Evolutionary conservation across 2,113 vertebrate genomes (phyloP).

Genomic region (Zosterops japonicus): DNA sequence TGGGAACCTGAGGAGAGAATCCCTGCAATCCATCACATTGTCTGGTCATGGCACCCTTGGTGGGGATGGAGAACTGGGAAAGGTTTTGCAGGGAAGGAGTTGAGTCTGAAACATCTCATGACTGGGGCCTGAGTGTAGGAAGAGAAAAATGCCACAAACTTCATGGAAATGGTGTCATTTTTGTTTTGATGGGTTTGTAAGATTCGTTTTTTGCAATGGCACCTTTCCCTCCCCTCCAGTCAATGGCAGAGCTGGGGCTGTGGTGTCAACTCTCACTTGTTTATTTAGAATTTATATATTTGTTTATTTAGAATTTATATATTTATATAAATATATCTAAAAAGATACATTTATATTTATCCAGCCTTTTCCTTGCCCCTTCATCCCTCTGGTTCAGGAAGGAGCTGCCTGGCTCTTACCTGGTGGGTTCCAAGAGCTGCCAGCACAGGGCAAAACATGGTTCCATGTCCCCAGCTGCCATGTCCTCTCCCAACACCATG

Average conservation of each 20-base stretch:
- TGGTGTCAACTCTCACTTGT: neutral
- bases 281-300: neutral
- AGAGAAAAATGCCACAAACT: neutral
- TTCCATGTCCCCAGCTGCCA: neutral
- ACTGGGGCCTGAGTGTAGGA: neutral
- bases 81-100: neutral
- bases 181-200: neutral
- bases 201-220: neutral
- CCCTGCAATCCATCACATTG: accelerated
- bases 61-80: neutral
- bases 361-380: neutral
- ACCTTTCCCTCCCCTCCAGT: neutral
- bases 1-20: neutral
- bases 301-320: neutral
- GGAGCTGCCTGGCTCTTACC: neutral
- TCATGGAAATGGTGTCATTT: neutral
- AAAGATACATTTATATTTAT: neutral
- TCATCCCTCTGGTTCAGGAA: accelerated
- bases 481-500: accelerated
- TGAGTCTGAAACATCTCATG: neutral
- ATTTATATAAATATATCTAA: neutral
- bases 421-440: neutral
- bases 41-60: neutral
- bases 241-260: neutral
- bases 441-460: accelerated